Evolutionary conservation across 2,113 vertebrate genomes (phyloP).

Genomic region (Axis porcinus): DNA sequence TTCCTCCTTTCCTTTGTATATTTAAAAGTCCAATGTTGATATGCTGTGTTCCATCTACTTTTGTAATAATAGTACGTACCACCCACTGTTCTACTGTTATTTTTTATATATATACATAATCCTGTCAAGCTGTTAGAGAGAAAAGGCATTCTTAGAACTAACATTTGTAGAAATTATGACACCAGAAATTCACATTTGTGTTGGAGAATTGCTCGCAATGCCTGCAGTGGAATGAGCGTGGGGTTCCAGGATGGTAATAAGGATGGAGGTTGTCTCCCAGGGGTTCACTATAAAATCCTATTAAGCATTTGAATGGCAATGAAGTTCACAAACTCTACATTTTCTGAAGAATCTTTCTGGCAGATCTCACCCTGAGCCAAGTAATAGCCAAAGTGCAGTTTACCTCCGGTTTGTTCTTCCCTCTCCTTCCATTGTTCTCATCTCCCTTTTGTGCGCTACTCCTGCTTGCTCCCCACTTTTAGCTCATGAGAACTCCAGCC

Average conservation of each 20-base stretch:
- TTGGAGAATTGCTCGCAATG: conserved; percentile 74
- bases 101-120: not conserved
- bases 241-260: conserved; percentile 15
- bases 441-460: not conserved
- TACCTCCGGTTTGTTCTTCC: not conserved
- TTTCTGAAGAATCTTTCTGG: not conserved
- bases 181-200: conserved; percentile 76
- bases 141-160: conserved; percentile 76
- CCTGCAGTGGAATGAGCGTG: conserved; percentile 60
- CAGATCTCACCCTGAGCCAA: not conserved
- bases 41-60: conserved; percentile 77
- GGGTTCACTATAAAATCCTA: conserved; percentile 50
- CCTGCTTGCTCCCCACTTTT: not conserved
- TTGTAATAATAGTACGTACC: conserved; percentile 77
- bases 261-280: conserved; percentile 20
- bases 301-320: conserved; percentile 46
- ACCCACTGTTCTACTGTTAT: conserved; percentile 75
- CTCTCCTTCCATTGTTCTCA: not conserved
- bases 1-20: conserved; percentile 51
- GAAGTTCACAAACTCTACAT: not conserved
- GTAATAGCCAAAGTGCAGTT: not conserved
- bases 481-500: not conserved
- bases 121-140: conserved; percentile 77
- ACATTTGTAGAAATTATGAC: conserved; percentile 74
- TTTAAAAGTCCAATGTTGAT: conserved; percentile 74